Percentiles rank a stretch among this genome's conserved stretches.
Evolutionary conservation across 37 sponge, comb jelly and placozoan genomes (phyloP).

Genomic region (Axinella damicornis): DNA sequence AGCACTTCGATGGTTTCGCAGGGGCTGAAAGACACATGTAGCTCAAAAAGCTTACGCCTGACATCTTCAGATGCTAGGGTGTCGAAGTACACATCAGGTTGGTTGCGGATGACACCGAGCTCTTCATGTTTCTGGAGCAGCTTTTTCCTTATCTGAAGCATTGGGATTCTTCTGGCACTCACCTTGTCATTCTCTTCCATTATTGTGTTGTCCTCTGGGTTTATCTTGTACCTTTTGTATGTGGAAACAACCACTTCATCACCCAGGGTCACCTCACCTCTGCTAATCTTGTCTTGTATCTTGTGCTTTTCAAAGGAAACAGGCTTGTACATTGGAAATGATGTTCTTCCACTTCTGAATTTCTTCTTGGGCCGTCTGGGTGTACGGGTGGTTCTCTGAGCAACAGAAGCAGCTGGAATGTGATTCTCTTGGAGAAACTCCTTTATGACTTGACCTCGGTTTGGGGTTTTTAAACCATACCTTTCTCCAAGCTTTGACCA

Average conservation of each 20-base stretch:
- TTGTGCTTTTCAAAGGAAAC: constrained; percentile 10
- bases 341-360: background rate
- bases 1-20: background rate
- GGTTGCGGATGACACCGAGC: constrained; percentile 12
- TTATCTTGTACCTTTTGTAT: constrained; percentile 1
- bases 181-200: background rate
- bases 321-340: constrained; percentile 34
- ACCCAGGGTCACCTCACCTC: constrained; percentile 19
- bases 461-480: constrained; percentile 16
- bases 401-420: too few relatives aligned
- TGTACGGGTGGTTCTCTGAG: too few relatives aligned
- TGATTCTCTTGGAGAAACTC: too few relatives aligned
- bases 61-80: constrained; percentile 8
- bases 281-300: background rate
- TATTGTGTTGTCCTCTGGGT: background rate
- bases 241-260: constrained; percentile 24
- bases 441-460: constrained; percentile 29
- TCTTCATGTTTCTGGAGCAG: constrained; percentile 24
- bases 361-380: constrained; percentile 10
- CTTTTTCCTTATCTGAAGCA: constrained; percentile 25
- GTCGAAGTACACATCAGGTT: constrained; percentile 26
- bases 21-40: background rate
- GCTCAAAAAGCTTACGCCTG: background rate
- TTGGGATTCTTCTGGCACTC: constrained; percentile 10
- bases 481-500: constrained; percentile 24